Evolutionary conservation across 1,140 invertebrate genomes (phyloP), one percentile per base, ranked within the genome.

Genomic region (Drosophila orena): DNA sequence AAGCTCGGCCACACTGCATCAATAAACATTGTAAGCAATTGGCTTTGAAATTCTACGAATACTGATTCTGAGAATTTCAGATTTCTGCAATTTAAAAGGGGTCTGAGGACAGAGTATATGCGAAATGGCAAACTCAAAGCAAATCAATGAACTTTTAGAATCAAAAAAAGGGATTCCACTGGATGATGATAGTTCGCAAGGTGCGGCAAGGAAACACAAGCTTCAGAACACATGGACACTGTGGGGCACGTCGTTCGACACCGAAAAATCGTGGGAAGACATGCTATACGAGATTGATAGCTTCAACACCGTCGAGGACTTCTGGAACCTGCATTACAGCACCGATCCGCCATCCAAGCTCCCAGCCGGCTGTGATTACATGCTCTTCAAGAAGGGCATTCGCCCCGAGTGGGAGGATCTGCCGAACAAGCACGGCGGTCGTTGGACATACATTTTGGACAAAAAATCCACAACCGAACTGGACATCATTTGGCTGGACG

Each of bases 141-240:
- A 30, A 30, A 3, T 1, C 14, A 24, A 30, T 8, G 30, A 30
- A 10, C 10, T 27, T 2, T 7, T 11, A 12, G 1, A 22, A 46
- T 14, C 20, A 1, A 15, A 50, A 10, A 3, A 12, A 4, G 47
- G 27, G 47, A 30, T 4, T n/a, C 4, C 47, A n/a, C n/a, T 8
- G 11, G 11, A 11, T 46, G 2, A 6, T 14, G 4, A 22, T 4
- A 46, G 22, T 14, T 8, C 8, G 30, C 8, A 3, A 10, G 30
- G 30, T 30, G 30, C 7, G 7, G 8, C 30, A 12, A 50, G 11
- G 14, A 34, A 4, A 5, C 47, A 34, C 27, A n/a, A 34, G n/a
- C 47, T 50, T 34, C 47, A 50, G 27, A 50, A 50, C n/a, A 15
- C 27, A 34, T 50, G 47, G 47, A 50, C n/a, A 8, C 27, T 50